phyloP scores from a whole-genome alignment of 2,797 vertebrate genomes.

The Mareca strepera region DNA sequence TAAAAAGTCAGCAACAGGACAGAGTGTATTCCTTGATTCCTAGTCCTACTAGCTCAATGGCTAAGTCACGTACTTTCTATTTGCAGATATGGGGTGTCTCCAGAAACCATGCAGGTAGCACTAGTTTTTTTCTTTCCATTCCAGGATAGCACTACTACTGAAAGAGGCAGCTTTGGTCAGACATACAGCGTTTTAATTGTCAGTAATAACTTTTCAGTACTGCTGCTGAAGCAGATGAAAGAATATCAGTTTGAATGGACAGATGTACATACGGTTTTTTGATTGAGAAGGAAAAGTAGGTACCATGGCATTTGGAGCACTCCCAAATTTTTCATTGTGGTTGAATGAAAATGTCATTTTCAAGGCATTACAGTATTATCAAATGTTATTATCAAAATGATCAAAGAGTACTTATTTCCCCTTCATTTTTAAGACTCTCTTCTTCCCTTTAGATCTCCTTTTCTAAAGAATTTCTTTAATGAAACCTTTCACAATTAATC shows the following conservation, averaged over 20 bases:
- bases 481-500: slow-evolving; percentile 4
- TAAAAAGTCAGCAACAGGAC: background rate
- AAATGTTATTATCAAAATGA: slow-evolving; percentile 19
- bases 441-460: background rate
- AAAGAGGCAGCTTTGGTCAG: background rate
- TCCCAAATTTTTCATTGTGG: background rate
- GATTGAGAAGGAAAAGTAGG: background rate
- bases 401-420: background rate
- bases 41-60: background rate
- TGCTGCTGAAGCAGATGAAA: background rate
- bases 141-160: background rate
- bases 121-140: background rate
- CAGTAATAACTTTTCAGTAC: background rate
- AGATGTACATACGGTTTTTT: background rate
- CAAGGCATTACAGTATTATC: background rate
- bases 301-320: background rate
- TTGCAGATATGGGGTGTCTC: rapidly evolving
- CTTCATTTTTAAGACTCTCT: background rate
- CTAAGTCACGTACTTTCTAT: background rate
- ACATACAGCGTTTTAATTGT: background rate
- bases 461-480: slow-evolving; percentile 18
- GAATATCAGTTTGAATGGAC: background rate
- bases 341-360: slow-evolving; percentile 35
- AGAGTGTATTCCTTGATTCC: background rate
- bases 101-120: background rate